Base-by-base conservation (phyloP, 2,113 vertebrate species). In the Psammodynastes pulverulentus region DNA sequence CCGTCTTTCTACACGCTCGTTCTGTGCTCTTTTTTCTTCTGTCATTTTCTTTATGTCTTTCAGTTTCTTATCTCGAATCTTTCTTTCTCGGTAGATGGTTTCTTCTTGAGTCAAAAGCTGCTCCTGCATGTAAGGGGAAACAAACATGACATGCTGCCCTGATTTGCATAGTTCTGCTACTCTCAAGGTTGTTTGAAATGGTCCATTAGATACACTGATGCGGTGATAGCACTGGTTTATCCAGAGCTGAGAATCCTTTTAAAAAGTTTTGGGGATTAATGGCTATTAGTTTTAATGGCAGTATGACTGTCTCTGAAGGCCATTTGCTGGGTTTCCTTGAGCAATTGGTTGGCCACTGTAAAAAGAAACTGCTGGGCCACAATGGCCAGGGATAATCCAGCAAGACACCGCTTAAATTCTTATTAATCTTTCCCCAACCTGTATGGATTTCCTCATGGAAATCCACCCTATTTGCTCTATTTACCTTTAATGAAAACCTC, bases 91-190 rank as follows among this genome's bases (percentile, higher is more conserved):
- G 79, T 96, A 96, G 56, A 98, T 95, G 5, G 93, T 89, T 84
- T 98, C 98, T 48, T 99, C 98, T 94, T 97, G 97, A 52, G 88
- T 93, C 94, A 98, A 98, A 79, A 98, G 96, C 94, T 98, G 98
- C 1, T 94, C 95, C 98, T 99, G 94, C 15, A 58, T 24, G n/a
- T 5, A 72, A 49, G n/a, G 23, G 52, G 53, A 58, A 58, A 45
- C 46, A 17, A 86, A 86, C 51, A 53, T 51, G 4, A 89, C 21
- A 23, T 51, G 17, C 46, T 79, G 86, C 72, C 51, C 67, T 24
- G 10, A 10, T 24, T 39, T n/a, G n/a, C 49, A n/a, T 1, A 51
- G 9, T 48, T 62, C 19, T 86, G 24, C 15, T 19, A 19, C 2
- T 53, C 34, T 39, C 13, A 56, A n/a, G 2, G 17, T 19, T 15